Evolutionary conservation across 1,140 invertebrate species (phyloP), one percentile per base, ranked within the genome.

Genomic region (Drosophila bipectinata): DNA sequence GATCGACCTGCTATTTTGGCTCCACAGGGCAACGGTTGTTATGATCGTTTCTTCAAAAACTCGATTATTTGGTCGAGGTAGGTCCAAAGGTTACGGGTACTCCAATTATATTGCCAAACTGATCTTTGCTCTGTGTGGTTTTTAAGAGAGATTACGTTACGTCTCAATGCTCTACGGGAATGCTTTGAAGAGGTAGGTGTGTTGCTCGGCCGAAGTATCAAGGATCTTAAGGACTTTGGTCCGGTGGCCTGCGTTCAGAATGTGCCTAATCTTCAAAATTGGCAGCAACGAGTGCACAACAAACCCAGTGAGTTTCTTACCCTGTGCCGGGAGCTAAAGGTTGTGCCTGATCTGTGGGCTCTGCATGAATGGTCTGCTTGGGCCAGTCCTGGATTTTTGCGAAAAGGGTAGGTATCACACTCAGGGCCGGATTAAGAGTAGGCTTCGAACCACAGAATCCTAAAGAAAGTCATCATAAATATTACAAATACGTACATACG

Each of bases 131-230:
- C 41, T 62, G 39, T 9, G 34, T 39, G 32, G 18, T 63, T n/a
- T 52, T 44, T 14, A 14, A 94, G 94, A 90, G 96, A 97, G 91
- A 93, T 98, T 60, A 95, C 95, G 6, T 92, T 98, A 55, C 93
- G 97, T 71, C 96, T 98, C 63, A 94, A 95, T 63, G 97, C 97
- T 10, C 96, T 98, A 68, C 93, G 97, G 74, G 97, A 98, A 93
- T 97, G 96, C 45, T 98, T 98, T 93, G 97, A 98, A 92, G 97
- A 98, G 91, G 94, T 95, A 68, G 97, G 97, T 1, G 92, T 98
- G 56, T 92, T 98, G 10, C 91, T 98, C 2, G 96, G 95, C 71
- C 94, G 93, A 77, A 92, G 30, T 14, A 51, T 41, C 0, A 54
- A 62, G 3, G 54, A 85, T 24, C 28, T 90, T 8, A 28, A 28